A percentile compares a stretch with the other conserved stretches of the same genome.
phyloP scores from a whole-genome alignment of 2,888 invertebrate species.

The Notodonta dromedarius region DNA sequence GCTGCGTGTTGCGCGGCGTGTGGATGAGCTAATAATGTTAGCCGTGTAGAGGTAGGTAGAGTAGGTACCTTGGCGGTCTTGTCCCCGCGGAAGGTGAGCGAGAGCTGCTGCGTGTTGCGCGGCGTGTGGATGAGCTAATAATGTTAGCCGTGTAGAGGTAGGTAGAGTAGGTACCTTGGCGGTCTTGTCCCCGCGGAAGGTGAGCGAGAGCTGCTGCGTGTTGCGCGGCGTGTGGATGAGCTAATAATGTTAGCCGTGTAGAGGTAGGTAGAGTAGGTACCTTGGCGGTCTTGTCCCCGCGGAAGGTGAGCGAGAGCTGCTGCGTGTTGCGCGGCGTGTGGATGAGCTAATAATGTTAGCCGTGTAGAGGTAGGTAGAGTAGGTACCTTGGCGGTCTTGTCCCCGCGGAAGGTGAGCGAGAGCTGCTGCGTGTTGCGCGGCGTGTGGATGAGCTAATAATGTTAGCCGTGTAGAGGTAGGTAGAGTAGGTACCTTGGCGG shows the following conservation, averaged over 20 bases:
- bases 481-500: constrained; percentile 97
- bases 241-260: constrained; percentile 6
- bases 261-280: too few relatives aligned
- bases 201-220: constrained; percentile 95
- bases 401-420: constrained; percentile 96
- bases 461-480: neutral
- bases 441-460: constrained; percentile 90
- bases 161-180: too few relatives aligned
- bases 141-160: neutral
- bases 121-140: constrained; percentile 94
- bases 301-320: constrained; percentile 95
- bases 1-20: constrained; percentile 98
- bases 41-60: neutral
- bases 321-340: constrained; percentile 99
- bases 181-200: constrained; percentile 98
- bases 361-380: neutral
- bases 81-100: constrained; percentile 97
- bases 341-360: constrained; percentile 78
- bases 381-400: constrained; percentile 98
- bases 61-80: constrained; percentile 98
- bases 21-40: constrained; percentile 86
- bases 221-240: constrained; percentile 98
- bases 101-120: constrained; percentile 96
- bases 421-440: constrained; percentile 98
- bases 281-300: constrained; percentile 99